Conservation (phyloP, 1,140 invertebrate genomes). For the Polypedilum vanderplanki region DNA sequence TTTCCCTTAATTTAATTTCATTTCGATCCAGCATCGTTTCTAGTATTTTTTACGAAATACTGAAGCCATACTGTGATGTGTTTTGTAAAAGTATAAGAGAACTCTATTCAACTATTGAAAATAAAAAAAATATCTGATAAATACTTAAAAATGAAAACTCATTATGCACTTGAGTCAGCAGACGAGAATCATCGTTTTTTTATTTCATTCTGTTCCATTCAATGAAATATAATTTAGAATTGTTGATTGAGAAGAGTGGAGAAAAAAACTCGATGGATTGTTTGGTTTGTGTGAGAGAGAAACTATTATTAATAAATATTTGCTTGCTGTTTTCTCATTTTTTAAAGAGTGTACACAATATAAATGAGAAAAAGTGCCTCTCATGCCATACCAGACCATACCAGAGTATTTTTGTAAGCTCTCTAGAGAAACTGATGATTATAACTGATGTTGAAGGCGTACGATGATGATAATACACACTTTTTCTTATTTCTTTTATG, state of each 20-base stretch:
- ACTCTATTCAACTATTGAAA: background rate
- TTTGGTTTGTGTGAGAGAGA: background rate
- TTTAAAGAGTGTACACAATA: background rate
- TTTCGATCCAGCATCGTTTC: background rate
- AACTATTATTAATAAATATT: slow-evolving; percentile 20
- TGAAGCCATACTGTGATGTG: background rate
- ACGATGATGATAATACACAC: too few relatives aligned
- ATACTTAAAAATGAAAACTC: slow-evolving; percentile 25
- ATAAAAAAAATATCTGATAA: slow-evolving; percentile 27
- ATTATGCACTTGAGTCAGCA: slow-evolving; percentile 24
- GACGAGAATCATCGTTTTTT: background rate
- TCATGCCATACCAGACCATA: background rate
- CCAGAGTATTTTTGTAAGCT: background rate
- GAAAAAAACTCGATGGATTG: background rate
- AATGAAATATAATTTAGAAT: background rate
- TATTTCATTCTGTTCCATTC: too few relatives aligned
- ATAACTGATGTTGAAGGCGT: too few relatives aligned
- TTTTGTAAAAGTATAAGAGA: background rate
- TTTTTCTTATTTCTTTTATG: too few relatives aligned
- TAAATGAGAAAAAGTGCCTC: background rate
- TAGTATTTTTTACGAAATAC: background rate
- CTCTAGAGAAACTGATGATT: too few relatives aligned
- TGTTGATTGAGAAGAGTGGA: background rate
- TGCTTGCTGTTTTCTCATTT: slow-evolving; percentile 11
- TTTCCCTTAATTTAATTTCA: slow-evolving; percentile 14